Percentiles rank a stretch among this genome's conserved stretches.
phyloP scores from a whole-genome alignment of 2,113 vertebrate genomes.

The Hippocampus zosterae region DNA sequence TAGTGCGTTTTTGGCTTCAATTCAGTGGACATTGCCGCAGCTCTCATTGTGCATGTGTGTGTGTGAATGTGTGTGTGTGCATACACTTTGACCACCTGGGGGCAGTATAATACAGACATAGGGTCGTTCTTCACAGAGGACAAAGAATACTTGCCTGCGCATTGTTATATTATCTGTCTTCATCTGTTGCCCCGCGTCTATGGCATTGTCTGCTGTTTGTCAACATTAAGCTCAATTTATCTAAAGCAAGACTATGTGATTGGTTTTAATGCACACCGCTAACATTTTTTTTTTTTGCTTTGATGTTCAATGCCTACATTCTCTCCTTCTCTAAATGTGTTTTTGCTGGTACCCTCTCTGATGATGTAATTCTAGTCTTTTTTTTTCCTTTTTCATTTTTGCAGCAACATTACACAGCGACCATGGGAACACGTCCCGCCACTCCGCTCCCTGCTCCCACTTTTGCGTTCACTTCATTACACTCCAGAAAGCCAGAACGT shows the following conservation, averaged over 20 bases:
- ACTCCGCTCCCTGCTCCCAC: constrained; percentile 27
- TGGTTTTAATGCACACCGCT: background rate
- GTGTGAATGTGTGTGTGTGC: too few species aligned
- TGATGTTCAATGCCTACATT: background rate
- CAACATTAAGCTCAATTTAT: background rate
- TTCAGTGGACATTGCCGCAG: too few species aligned
- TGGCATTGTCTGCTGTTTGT: background rate
- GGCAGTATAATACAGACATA: background rate
- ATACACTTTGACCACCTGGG: too few species aligned
- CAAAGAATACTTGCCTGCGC: background rate
- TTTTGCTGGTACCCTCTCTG: constrained; percentile 6
- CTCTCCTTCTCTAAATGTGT: constrained; percentile 5
- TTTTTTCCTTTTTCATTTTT: constrained; percentile 4
- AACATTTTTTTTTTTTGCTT: background rate
- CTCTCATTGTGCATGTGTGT: too few species aligned
- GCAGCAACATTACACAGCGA: constrained; percentile 4
- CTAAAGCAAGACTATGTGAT: background rate
- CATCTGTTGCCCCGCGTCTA: background rate
- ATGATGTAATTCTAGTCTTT: constrained; percentile 9
- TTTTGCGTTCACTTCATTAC: constrained; percentile 47
- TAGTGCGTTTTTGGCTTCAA: too few species aligned
- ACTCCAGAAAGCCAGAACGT: constrained; percentile 38
- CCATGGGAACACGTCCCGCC: constrained; percentile 12
- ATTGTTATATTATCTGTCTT: background rate
- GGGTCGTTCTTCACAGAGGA: background rate